Percentiles rank a stretch among this genome's conserved stretches.
Evolutionary conservation across 2,113 vertebrate genomes (phyloP).

Genomic region (Myrmophylax atrothorax): DNA sequence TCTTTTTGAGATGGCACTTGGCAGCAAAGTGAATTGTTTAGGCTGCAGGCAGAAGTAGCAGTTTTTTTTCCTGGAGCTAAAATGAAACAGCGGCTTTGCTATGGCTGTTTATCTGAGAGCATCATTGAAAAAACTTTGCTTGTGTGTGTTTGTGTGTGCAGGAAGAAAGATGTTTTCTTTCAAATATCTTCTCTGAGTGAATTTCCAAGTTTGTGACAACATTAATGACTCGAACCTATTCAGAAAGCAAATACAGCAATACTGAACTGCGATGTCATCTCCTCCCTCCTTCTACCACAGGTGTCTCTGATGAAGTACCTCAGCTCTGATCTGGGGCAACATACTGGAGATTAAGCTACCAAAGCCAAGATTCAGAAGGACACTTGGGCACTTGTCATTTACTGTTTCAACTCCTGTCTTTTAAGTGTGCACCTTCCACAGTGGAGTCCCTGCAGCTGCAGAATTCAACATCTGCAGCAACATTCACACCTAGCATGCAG

Average conservation of each 20-base stretch:
- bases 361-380: neutral
- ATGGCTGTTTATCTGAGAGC: conserved; percentile 16
- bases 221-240: neutral
- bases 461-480: neutral
- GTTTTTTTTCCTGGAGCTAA: conserved; percentile 16
- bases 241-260: neutral
- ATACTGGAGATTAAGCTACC: neutral
- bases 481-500: neutral
- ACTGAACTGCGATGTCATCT: neutral
- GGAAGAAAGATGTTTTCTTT: conserved; percentile 24
- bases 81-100: conserved; percentile 32
- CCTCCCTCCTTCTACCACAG: neutral
- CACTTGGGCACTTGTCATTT: neutral
- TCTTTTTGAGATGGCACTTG: conserved; percentile 63
- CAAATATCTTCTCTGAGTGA: neutral
- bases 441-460: neutral
- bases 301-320: neutral
- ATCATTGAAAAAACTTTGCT: neutral
- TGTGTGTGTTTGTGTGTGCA: neutral
- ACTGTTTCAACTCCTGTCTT: neutral
- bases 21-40: conserved; percentile 59
- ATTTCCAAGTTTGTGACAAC: neutral
- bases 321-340: neutral
- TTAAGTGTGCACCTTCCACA: neutral
- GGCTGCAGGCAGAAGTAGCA: neutral